Evolutionary conservation across 2,113 vertebrate species (phyloP).

Genomic region (Dicerorhinus sumatrensis): DNA sequence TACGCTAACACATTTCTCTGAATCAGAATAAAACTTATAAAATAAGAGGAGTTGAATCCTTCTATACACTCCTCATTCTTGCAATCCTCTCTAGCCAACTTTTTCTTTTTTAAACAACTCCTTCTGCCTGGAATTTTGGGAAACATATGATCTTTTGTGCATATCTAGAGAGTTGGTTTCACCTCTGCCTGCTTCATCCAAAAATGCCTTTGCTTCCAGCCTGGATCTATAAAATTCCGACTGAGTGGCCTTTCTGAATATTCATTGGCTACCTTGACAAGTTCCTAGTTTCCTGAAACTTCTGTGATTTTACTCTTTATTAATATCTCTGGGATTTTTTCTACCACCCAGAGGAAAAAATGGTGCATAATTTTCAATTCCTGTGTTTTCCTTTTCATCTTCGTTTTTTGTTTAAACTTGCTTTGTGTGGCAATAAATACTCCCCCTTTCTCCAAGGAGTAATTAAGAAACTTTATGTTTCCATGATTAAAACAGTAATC

Average conservation of each 20-base stretch:
- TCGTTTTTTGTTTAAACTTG: slow-evolving; percentile 48
- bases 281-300: background rate
- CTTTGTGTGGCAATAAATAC: background rate
- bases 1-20: background rate
- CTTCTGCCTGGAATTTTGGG: background rate
- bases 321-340: background rate
- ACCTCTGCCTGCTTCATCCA: background rate
- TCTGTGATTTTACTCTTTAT: slow-evolving; percentile 33
- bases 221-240: background rate
- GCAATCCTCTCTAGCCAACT: background rate
- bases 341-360: background rate
- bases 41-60: background rate
- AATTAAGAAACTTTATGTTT: background rate
- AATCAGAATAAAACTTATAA: background rate
- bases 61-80: background rate
- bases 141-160: background rate
- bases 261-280: background rate
- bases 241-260: background rate
- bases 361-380: background rate
- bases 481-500: slow-evolving; percentile 41
- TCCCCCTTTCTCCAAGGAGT: slow-evolving; percentile 33
- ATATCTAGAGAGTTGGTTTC: background rate
- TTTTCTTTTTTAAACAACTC: background rate
- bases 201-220: background rate
- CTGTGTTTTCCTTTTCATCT: background rate